Base-by-base conservation (phyloP, 1,140 invertebrate species). In the Nomia melanderi region DNA sequence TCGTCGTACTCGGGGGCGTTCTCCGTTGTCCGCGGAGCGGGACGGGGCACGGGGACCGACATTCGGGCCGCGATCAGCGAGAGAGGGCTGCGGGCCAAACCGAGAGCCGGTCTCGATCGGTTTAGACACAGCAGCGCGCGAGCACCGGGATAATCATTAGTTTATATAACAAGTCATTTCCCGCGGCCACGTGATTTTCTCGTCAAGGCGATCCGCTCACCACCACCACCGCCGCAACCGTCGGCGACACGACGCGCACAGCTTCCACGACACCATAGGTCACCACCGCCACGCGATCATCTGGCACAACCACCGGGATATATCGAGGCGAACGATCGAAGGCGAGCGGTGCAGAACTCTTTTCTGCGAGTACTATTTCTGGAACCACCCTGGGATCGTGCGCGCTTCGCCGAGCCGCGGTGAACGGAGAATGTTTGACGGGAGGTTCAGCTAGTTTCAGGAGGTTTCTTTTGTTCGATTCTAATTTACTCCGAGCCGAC, bases 101-200 rank as follows among this genome's bases (percentile, higher is more conserved):
- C 36, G 27, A 29, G n/a, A 17, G 50, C 27, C 41, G 64, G 29
- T 63, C 77, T 70, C 78, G 66, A 80, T 77, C 66, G 14, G 71
- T 81, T 84, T 73, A 76, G 78, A 87, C 83, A 79, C 79, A 70
- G 78, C 60, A 76, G 80, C 76, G 65, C 63, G 23, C 81, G 65
- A 77, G 82, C 69, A 76, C 67, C 67, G 59, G 83, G 86, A 87
- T 91, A 91, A 91, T 91, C 85, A 89, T 90, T 90, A 88, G 88
- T 91, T 92, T 92, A 91, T 91, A 89, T 92, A 91, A 92, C 90
- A 84, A 91, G 90, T 92, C 88, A 92, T 91, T 92, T 92, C 88
- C 89, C 89, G 88, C 87, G 81, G 85, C 87, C 89, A 92, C 90
- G 89, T 91, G 90, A 91, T 91, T 90, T 90, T 89, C 87, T 88